Evolutionary conservation across 2,888 invertebrate species (phyloP).

Genomic region (Clanis bilineata): DNA sequence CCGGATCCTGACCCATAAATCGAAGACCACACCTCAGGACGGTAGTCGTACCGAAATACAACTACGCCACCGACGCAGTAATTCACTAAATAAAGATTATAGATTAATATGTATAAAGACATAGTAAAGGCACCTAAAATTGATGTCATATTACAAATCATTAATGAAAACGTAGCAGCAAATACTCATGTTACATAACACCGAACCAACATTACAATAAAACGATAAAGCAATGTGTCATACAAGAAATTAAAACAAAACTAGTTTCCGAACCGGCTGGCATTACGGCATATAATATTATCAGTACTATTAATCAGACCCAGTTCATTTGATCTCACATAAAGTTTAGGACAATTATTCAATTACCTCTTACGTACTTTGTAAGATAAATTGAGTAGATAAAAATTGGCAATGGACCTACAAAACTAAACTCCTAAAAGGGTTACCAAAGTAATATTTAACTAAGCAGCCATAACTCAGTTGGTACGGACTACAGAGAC

Average conservation of each 20-base stretch:
- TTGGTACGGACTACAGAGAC: too few species aligned
- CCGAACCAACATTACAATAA: background rate
- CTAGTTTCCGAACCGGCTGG: background rate
- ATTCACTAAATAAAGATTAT: too few species aligned
- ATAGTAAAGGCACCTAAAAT: too few species aligned
- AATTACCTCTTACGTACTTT: background rate
- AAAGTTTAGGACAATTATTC: background rate
- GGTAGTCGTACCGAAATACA: too few species aligned
- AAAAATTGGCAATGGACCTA: background rate
- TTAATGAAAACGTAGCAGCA: background rate
- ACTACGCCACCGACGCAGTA: too few species aligned
- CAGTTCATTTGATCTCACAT: background rate
- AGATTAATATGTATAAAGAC: too few species aligned
- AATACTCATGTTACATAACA: too few species aligned
- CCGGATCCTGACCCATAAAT: too few species aligned
- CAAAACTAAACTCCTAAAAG: slow-evolving; percentile 44
- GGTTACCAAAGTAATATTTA: too few species aligned
- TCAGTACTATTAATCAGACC: background rate
- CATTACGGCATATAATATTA: background rate
- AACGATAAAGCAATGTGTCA: background rate
- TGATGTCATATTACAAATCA: background rate
- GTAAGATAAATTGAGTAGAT: background rate
- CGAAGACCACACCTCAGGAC: too few species aligned
- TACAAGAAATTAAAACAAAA: background rate
- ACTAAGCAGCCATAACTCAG: too few species aligned